Evolutionary conservation across 35 echinoderm and acorn worm genomes (phyloP), one percentile per base, ranked within the genome.

Genomic region (Apostichopus japonicus): DNA sequence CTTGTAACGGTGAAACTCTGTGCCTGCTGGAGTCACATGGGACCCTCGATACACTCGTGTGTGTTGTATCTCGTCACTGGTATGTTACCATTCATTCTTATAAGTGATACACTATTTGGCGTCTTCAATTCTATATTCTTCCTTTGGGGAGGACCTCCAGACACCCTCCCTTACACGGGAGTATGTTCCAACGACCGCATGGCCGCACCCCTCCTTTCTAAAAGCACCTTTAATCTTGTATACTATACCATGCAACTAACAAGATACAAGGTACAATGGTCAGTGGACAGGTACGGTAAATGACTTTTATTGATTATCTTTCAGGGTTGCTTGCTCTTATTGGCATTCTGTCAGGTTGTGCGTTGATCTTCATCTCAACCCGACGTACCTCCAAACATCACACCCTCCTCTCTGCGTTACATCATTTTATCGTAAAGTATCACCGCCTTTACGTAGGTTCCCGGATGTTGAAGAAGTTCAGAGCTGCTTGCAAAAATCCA

Each of bases 371-470:
- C 54, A 77, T 79, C 53, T 52, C 90, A 13, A 78, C 10, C 10
- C 90, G 55, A 51, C 90, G 90, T 1, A 56, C 76, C 90, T 77
- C 73, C 0, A 9, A 76, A 55, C 54, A 56, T 55, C 73, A 91
- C 75, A 22, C 65, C 9, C 19, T 91, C 53, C 55, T 91, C 21
- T 91, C 90, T 19, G 90, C 90, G 53, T 58, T 78, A 53, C 21
- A 17, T 53, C 33, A 33, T 23, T 91, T 78, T 75, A 56, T 91
- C 72, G 73, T 72, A 17, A 77, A 54, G 24, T 75, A 72, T 55
- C 65, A 21, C 51, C 62, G 23, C 10, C 59, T 75, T 6, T 90
- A 77, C 23, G 8, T 72, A n/a, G 88, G 65, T 23, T 6, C 10
- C 10, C 77, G 65, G 56, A 25, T 16, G 65, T 14, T 90, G 5